Evolutionary conservation across 2,888 invertebrate genomes (phyloP).

Genomic region (Scrobipalpa costella): DNA sequence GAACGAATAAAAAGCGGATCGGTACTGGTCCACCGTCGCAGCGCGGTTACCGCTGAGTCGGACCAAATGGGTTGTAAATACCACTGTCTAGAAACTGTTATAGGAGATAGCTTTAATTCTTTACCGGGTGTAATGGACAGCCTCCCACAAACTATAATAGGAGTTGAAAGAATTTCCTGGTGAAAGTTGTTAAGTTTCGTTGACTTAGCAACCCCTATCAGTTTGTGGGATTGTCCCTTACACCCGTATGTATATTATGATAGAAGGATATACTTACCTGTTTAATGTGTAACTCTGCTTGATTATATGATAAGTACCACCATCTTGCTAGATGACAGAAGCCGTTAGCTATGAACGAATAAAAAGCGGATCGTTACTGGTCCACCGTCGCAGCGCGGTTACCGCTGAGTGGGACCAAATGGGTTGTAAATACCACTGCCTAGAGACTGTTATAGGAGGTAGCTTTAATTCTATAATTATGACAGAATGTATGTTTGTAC

Average conservation of each 20-base stretch:
- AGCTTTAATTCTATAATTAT: too few species aligned
- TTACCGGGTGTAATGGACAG: too few species aligned
- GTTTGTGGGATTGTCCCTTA: too few species aligned
- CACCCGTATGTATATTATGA: too few species aligned
- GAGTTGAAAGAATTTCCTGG: too few species aligned
- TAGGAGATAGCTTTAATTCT: neutral
- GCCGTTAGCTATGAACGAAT: neutral
- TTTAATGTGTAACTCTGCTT: too few species aligned
- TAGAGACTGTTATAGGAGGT: neutral
- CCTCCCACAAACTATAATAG: too few species aligned
- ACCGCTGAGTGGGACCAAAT: conserved; percentile 18
- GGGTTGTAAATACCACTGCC: conserved; percentile 7
- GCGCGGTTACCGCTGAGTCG: conserved; percentile 11
- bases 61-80: conserved; percentile 37
- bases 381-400: neutral
- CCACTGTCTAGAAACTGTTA: neutral
- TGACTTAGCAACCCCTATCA: too few species aligned
- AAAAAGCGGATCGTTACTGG: neutral
- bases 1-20: neutral
- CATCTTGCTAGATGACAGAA: neutral
- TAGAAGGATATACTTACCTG: too few species aligned
- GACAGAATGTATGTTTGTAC: too few species aligned
- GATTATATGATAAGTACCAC: too few species aligned
- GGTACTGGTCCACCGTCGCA: neutral
- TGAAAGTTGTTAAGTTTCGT: too few species aligned